Conservation (phyloP, 2,113 vertebrate species). For the Hipposideros armiger region DNA sequence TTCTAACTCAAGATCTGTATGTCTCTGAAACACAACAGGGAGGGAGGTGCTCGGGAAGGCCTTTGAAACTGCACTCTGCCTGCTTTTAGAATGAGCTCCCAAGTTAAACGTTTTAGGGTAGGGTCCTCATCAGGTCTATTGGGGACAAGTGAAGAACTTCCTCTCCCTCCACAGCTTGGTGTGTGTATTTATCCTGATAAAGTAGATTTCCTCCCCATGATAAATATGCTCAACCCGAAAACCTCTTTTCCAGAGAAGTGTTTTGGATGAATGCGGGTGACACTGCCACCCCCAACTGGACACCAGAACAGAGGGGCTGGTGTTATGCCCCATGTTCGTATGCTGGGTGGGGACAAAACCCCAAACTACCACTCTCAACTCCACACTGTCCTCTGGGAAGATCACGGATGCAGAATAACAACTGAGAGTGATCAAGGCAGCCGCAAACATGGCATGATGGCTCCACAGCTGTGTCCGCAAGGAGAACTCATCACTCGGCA, state of each 20-base stretch:
- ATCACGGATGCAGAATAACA: neutral
- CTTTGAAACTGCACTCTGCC: neutral
- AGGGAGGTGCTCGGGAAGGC: neutral
- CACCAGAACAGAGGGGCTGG: neutral
- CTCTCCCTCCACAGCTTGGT: neutral
- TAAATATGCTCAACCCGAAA: neutral
- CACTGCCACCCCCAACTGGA: neutral
- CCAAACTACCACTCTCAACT: neutral
- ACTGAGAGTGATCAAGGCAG: neutral
- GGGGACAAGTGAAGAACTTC: neutral
- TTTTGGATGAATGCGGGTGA: neutral
- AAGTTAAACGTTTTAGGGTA: neutral
- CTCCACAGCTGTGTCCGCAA: neutral
- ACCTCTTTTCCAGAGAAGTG: neutral
- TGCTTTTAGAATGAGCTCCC: neutral
- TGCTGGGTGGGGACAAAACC: neutral
- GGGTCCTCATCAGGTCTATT: neutral
- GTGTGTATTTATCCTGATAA: neutral
- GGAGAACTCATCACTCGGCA: neutral
- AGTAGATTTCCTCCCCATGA: neutral
- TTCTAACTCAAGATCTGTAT: neutral
- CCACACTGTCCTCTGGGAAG: neutral
- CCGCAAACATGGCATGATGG: neutral
- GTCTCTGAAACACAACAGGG: slow-evolving; percentile 23
- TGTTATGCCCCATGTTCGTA: fast-evolving